phyloP scores from a whole-genome alignment of 2,888 invertebrate genomes.

The Andrena minutula region DNA sequence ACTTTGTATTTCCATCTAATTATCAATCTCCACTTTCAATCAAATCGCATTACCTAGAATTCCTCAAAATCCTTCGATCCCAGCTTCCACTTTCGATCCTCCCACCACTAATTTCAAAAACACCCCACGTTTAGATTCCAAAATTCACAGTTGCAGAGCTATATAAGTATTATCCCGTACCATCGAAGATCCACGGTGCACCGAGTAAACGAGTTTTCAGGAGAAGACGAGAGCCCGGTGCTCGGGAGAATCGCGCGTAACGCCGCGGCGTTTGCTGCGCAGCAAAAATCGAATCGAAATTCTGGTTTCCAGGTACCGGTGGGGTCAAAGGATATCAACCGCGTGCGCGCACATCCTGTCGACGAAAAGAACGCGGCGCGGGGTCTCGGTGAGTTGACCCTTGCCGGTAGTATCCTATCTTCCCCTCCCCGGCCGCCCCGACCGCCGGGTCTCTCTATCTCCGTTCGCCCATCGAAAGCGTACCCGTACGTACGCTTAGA shows the following conservation, averaged over 20 bases:
- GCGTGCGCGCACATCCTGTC: slow-evolving; percentile 55
- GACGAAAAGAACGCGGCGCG: slow-evolving; percentile 47
- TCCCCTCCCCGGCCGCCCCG: neutral
- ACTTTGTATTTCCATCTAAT: too few species aligned
- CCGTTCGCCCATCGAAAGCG: slow-evolving; percentile 14
- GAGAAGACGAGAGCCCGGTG: neutral
- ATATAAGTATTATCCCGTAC: too few species aligned
- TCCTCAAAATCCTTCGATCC: too few species aligned
- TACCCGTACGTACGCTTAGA: slow-evolving; percentile 60
- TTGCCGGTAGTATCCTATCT: slow-evolving; percentile 55
- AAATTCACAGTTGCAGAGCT: too few species aligned
- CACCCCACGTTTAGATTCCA: too few species aligned
- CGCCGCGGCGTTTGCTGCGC: neutral
- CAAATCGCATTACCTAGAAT: too few species aligned
- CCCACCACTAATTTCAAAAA: too few species aligned
- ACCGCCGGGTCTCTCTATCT: too few species aligned
- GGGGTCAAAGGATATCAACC: slow-evolving; percentile 62
- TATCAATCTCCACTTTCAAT: too few species aligned
- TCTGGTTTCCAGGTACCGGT: slow-evolving; percentile 39
- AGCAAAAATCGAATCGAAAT: slow-evolving; percentile 32
- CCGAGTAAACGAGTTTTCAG: too few species aligned
- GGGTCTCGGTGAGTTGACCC: slow-evolving; percentile 64
- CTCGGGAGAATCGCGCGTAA: neutral
- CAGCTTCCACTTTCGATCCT: too few species aligned
- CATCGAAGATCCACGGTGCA: neutral